Conservation (phyloP, 2,888 invertebrate genomes). For the Odontothrips loti region DNA sequence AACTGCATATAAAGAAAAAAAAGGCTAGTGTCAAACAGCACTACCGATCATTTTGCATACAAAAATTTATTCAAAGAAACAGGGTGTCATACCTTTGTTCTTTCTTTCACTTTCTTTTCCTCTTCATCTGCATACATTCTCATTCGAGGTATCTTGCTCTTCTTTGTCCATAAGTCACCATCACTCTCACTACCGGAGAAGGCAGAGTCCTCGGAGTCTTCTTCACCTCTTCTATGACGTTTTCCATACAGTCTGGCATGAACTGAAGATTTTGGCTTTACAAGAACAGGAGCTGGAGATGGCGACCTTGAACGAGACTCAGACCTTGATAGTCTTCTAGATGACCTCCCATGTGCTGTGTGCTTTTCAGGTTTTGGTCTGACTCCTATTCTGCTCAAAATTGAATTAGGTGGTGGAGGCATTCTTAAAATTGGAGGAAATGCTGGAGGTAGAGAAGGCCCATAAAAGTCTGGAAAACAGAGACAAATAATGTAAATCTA, state of each 20-base stretch:
- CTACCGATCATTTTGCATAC: too few species aligned
- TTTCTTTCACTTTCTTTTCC: conserved; percentile 57
- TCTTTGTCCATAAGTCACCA: conserved; percentile 41
- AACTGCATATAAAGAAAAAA: conserved; percentile 31
- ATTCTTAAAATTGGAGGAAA: neutral
- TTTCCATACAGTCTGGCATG: conserved; percentile 34
- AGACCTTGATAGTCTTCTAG: conserved; percentile 17
- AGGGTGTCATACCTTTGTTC: conserved; percentile 41
- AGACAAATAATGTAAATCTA: neutral
- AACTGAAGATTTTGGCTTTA: neutral
- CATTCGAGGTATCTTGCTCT: conserved; percentile 68
- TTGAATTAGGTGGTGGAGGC: neutral
- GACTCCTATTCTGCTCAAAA: neutral
- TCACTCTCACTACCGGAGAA: conserved; percentile 37
- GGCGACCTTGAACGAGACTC: neutral
- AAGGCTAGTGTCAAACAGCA: neutral
- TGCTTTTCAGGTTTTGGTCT: neutral
- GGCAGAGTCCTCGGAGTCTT: conserved; percentile 33
- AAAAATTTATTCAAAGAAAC: conserved; percentile 35
- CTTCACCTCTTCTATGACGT: conserved; percentile 33
- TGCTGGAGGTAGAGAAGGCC: neutral
- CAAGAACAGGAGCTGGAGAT: neutral
- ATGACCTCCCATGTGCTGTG: neutral
- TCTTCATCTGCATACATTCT: conserved; percentile 87
- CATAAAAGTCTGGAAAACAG: neutral